Evolutionary conservation across 2,113 vertebrate species (phyloP).

Genomic region (Pimephales promelas): DNA sequence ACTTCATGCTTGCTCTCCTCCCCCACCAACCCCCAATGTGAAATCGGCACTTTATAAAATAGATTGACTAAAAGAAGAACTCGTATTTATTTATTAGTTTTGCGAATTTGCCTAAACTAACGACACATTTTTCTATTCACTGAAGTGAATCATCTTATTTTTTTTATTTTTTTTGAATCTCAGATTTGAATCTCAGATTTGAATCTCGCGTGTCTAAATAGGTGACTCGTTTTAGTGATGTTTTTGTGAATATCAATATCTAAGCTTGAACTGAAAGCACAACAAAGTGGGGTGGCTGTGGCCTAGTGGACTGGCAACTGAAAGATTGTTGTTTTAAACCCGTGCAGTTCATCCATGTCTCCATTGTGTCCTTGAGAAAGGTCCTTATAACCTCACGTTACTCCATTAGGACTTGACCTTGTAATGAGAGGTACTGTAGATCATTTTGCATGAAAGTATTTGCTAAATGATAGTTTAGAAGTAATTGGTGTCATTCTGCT

Average conservation of each 20-base stretch:
- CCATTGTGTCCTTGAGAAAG: background rate
- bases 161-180: background rate
- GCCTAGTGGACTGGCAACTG: background rate
- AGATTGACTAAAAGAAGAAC: background rate
- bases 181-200: background rate
- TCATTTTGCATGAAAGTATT: background rate
- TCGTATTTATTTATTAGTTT: background rate
- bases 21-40: no score
- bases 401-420: background rate
- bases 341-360: background rate
- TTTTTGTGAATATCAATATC: background rate
- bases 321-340: conserved; percentile 11
- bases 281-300: background rate
- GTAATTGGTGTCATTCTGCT: background rate
- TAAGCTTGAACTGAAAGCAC: background rate
- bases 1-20: background rate
- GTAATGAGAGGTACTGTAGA: background rate
- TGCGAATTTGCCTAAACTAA: background rate
- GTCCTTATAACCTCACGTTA: background rate
- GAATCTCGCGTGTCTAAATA: background rate
- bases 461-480: background rate
- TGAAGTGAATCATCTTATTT: background rate
- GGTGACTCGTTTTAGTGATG: background rate
- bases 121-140: background rate
- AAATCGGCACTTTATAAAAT: no score